phyloP scores from a whole-genome alignment of 2,888 invertebrate genomes.

The Lysandra bellargus region DNA sequence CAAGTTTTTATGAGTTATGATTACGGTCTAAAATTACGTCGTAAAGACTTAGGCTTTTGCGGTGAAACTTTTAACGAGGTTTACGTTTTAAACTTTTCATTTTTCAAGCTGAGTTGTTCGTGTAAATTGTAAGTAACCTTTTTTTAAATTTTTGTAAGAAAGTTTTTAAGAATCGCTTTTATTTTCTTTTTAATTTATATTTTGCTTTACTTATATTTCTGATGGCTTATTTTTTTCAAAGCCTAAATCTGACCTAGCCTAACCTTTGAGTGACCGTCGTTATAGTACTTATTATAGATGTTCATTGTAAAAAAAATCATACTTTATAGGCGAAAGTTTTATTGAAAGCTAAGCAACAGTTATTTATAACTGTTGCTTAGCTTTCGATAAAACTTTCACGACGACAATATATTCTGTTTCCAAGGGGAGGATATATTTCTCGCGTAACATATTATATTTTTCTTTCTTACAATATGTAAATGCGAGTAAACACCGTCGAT shows the following conservation, averaged over 20 bases:
- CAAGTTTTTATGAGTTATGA: constrained; percentile 6
- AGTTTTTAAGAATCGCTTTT: not conserved
- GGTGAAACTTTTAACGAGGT: not conserved
- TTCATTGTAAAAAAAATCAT: no score
- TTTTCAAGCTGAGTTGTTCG: not conserved
- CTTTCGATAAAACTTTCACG: not conserved
- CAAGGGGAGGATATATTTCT: not conserved
- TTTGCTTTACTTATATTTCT: not conserved
- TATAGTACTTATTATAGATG: no score
- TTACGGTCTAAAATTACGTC: not conserved
- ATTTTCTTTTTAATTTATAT: not conserved
- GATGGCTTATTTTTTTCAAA: no score
- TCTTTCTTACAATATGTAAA: not conserved
- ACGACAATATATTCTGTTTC: not conserved
- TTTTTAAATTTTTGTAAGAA: not conserved
- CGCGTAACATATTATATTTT: constrained; percentile 11
- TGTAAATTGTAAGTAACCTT: not conserved
- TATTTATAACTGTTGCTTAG: not conserved
- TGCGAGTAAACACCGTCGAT: not conserved
- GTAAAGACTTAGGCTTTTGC: constrained; percentile 5
- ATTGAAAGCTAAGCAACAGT: no score
- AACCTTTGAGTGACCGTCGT: no score
- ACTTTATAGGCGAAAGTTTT: no score
- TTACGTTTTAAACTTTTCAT: not conserved
- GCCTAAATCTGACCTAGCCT: no score